Evolutionary conservation across 2,113 vertebrate genomes (phyloP).

Genomic region (Nothoprocta pentlandii): DNA sequence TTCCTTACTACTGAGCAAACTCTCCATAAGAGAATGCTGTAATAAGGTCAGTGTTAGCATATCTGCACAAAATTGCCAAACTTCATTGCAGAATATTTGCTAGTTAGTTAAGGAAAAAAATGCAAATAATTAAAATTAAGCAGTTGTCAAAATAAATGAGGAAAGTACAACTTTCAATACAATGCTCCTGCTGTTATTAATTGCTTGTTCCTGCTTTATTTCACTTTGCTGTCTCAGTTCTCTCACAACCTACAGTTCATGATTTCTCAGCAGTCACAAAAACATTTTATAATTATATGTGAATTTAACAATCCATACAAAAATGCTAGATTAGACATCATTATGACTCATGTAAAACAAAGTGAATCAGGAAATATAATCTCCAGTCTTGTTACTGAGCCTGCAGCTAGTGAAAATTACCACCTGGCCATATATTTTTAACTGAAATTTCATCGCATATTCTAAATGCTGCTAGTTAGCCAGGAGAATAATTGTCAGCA

Average conservation of each 20-base stretch:
- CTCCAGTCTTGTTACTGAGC: not conserved
- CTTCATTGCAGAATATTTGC: not conserved
- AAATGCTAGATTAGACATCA: not conserved
- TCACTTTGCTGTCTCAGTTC: not conserved
- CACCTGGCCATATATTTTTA: not conserved
- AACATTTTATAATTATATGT: not conserved
- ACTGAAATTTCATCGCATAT: not conserved
- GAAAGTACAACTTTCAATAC: not conserved
- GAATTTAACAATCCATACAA: slow-evolving; percentile 7
- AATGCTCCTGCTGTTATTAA: not conserved
- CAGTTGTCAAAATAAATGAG: slow-evolving; percentile 1
- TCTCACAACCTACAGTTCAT: slow-evolving; percentile 12
- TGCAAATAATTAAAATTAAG: not conserved
- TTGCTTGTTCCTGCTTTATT: not conserved
- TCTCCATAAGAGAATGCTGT: not conserved
- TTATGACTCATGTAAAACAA: not conserved
- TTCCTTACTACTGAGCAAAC: slow-evolving; percentile 6
- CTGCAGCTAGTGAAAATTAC: not conserved
- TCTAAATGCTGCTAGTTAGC: not conserved
- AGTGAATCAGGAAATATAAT: not conserved
- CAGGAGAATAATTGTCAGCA: not conserved
- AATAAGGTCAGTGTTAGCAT: not conserved
- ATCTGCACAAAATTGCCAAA: slow-evolving; percentile 7
- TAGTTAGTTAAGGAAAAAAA: not conserved
- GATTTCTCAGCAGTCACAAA: slow-evolving; percentile 28